A percentile compares a stretch with the other conserved stretches of the same genome.
Evolutionary conservation across 2,113 vertebrate species (phyloP).

Genomic region (Ploceus nigricollis): DNA sequence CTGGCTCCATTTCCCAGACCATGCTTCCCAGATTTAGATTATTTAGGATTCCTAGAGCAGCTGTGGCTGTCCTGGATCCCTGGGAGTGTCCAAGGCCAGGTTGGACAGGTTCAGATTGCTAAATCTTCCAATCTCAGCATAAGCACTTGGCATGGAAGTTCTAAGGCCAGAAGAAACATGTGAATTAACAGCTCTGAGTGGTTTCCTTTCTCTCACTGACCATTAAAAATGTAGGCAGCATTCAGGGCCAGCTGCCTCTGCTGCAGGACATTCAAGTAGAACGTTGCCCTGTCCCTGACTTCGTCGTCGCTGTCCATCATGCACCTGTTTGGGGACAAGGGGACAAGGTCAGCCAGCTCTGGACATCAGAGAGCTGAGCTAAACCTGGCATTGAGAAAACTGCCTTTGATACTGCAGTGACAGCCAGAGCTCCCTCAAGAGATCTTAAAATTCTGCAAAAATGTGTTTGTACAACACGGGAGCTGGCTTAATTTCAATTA

Average conservation of each 20-base stretch:
- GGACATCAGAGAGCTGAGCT: background rate
- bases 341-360: background rate
- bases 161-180: fast-evolving
- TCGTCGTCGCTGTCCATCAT: conserved; percentile 99
- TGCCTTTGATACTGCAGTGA: fast-evolving
- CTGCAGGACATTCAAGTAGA: conserved; percentile 94
- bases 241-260: conserved; percentile 94
- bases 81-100: background rate
- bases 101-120: background rate
- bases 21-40: background rate
- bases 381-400: background rate
- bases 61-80: background rate
- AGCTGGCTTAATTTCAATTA: background rate
- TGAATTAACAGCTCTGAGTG: background rate
- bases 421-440: background rate
- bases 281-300: conserved; percentile 94
- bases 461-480: fast-evolving
- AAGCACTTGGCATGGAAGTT: background rate
- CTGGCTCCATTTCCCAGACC: background rate
- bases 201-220: conserved; percentile 61
- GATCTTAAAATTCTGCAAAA: too few species aligned
- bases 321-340: conserved; percentile 76
- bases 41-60: background rate
- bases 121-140: background rate
- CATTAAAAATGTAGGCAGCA: conserved; percentile 93